Evolutionary conservation across 2,797 vertebrate genomes (phyloP).

Genomic region (Amniataba percoides): DNA sequence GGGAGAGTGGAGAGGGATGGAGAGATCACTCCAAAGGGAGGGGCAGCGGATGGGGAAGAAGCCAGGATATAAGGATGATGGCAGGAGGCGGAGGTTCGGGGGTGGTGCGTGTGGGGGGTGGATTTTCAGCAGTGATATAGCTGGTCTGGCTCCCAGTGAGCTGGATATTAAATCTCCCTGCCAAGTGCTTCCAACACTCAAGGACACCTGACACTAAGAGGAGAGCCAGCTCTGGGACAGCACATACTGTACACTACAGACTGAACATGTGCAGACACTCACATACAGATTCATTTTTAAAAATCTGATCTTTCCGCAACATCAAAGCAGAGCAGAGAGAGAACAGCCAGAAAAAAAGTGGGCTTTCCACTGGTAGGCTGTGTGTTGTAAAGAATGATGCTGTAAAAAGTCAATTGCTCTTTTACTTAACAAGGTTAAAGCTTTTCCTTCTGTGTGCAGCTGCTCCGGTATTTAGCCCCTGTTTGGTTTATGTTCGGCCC

Average conservation of each 20-base stretch:
- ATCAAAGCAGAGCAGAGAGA: slow-evolving; percentile 36
- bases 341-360: slow-evolving; percentile 14
- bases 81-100: slow-evolving; percentile 73
- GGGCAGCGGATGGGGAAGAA: slow-evolving; percentile 69
- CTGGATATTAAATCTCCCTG: slow-evolving; percentile 94
- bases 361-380: slow-evolving; percentile 1
- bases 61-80: slow-evolving; percentile 79
- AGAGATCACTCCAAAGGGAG: slow-evolving; percentile 73
- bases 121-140: slow-evolving; percentile 90
- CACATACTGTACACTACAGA: slow-evolving; percentile 55
- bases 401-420: slow-evolving; percentile 45
- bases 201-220: slow-evolving; percentile 88
- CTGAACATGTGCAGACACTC: slow-evolving; percentile 17
- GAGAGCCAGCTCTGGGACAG: slow-evolving; percentile 70
- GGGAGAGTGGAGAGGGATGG: slow-evolving; percentile 62
- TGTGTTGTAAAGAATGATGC: slow-evolving; percentile 34
- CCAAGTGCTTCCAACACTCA: slow-evolving; percentile 93
- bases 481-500: slow-evolving; percentile 67
- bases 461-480: slow-evolving; percentile 62
- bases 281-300: slow-evolving; percentile 14
- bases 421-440: slow-evolving; percentile 57
- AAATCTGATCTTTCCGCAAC: slow-evolving; percentile 14
- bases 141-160: slow-evolving; percentile 88
- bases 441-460: slow-evolving; percentile 43
- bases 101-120: slow-evolving; percentile 16